A percentile compares a stretch with the other conserved stretches of the same genome.
These are phyloP conservation scores for Botia kubotai DNA, from an alignment of 2,797 vertebrate species.

Conservation along the genomic window DNA sequence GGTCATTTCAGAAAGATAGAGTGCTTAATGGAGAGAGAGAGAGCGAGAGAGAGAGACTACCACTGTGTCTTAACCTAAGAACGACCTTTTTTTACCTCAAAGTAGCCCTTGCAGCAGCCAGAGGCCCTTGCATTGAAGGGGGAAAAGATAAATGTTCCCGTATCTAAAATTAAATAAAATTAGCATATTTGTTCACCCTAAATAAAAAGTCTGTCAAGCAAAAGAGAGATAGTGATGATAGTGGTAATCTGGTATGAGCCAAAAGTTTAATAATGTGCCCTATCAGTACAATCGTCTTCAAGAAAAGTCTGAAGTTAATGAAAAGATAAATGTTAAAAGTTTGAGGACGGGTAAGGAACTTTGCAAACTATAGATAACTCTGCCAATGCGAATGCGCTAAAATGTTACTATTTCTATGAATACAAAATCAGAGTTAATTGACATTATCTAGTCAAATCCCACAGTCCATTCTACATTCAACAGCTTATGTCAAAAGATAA, in stretches of 20 bases:
- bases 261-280: conserved; percentile 48
- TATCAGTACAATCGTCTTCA: conserved; percentile 40
- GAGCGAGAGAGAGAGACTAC: background rate
- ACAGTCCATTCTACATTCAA: background rate
- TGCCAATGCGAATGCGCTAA: background rate
- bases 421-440: conserved; percentile 32
- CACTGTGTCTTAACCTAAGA: conserved; percentile 21
- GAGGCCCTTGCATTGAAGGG: conserved; percentile 17
- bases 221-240: conserved; percentile 40
- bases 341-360: conserved; percentile 19
- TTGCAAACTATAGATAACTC: conserved; percentile 11
- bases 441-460: conserved; percentile 17
- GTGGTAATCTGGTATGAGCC: conserved; percentile 32
- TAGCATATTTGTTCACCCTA: conserved; percentile 45
- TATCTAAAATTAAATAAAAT: conserved; percentile 55
- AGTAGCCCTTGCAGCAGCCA: background rate
- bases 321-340: conserved; percentile 43
- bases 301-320: conserved; percentile 45
- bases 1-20: background rate
- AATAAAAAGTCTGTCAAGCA: conserved; percentile 44
- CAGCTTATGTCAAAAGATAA: conserved; percentile 28
- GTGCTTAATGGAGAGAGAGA: background rate
- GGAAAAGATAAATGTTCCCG: conserved; percentile 42
- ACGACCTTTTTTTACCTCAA: background rate
- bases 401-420: conserved; percentile 28